Evolutionary conservation across 2,888 invertebrate species (phyloP).

Genomic region (Elmis aenea): DNA sequence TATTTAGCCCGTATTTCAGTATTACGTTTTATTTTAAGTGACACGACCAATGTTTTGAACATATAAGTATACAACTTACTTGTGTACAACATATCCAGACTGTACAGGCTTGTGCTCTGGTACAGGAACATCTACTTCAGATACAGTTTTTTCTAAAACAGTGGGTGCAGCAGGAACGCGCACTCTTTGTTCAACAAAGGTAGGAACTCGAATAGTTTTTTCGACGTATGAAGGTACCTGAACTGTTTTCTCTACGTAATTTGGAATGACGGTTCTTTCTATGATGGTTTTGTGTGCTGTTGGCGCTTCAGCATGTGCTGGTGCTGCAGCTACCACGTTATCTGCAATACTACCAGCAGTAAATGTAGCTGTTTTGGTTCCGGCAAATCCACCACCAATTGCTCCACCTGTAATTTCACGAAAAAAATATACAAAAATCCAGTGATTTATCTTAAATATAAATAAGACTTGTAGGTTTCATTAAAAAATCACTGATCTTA

Average conservation of each 20-base stretch:
- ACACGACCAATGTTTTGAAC: no score
- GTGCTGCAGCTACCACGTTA: conserved; percentile 1
- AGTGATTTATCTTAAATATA: neutral
- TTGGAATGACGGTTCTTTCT: conserved; percentile 41
- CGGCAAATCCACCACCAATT: conserved; percentile 24
- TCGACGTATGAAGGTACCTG: conserved; percentile 42
- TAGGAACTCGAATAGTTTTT: conserved; percentile 41
- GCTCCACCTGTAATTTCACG: conserved; percentile 52
- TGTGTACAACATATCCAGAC: neutral
- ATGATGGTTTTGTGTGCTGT: conserved; percentile 32
- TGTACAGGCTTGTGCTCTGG: neutral
- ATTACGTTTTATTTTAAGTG: no score
- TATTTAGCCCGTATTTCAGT: no score
- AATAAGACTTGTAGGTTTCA: neutral
- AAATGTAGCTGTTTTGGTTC: conserved; percentile 23
- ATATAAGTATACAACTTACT: no score
- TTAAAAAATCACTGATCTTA: no score
- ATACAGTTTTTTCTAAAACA: conserved; percentile 38
- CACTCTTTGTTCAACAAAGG: conserved; percentile 39
- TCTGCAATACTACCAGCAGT: neutral
- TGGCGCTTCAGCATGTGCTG: conserved; percentile 5
- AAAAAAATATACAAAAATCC: conserved; percentile 26
- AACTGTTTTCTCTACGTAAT: conserved; percentile 42
- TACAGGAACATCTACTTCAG: conserved; percentile 25
- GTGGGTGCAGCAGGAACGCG: conserved; percentile 39